Evolutionary conservation across 2,797 vertebrate species (phyloP), one percentile per base, ranked within the genome.

Genomic region (Chelmon rostratus): DNA sequence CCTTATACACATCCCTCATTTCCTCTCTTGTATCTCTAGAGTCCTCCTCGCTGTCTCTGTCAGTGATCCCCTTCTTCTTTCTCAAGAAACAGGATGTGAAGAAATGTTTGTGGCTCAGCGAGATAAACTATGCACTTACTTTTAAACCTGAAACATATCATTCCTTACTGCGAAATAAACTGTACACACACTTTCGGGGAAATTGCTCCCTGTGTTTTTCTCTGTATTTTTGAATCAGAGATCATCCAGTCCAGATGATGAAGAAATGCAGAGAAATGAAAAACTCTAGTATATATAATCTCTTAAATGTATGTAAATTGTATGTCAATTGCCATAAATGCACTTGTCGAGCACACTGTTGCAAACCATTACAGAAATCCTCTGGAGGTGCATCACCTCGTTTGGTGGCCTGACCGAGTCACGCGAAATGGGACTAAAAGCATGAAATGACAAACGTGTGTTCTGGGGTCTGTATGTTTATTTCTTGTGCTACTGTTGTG

Each of bases 21-120:
- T 87, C 83, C 79, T 79, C 70, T 65, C 31, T 25, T 37, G 50
- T 23, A 57, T 53, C 47, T 62, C 68, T 58, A 68, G 12, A 59
- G 52, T 65, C 59, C 67, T 62, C 63, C 49, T 76, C 70, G 28
- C 21, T 3, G 10, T 77, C 28, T 82, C 25, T 23, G 42, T 70
- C 59, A 4, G 31, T 5, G 47, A 37, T 10, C 57, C 23, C 8
- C 38, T 70, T 40, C 42, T 6, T 56, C n/a, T 62, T 67, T 59
- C 38, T 52, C 18, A 31, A 59, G 76, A 66, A 61, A 68, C 61
- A 79, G 64, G 70, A 83, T 75, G 76, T 86, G 70, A 79, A 70
- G 56, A 78, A 68, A 79, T 77, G 67, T 52, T 64, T 68, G 56
- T 61, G 73, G 52, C 68, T 78, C 49, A 66, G 37, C 4, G 0